These are phyloP conservation scores for Lycocerus yunnanus DNA, from an alignment of 2,888 invertebrate genomes.

Conservation along the genomic window DNA sequence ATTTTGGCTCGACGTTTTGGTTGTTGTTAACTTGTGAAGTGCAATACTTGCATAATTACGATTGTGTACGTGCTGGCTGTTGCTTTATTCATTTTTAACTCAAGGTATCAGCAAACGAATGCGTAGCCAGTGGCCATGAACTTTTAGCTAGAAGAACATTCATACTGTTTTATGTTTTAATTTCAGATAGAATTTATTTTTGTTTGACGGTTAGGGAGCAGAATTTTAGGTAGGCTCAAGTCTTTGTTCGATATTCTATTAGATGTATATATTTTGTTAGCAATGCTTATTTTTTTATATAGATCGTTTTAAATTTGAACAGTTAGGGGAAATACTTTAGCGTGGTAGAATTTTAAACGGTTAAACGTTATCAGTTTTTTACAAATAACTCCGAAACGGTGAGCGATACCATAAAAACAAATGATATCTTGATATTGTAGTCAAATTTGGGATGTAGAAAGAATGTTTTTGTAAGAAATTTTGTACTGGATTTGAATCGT, in stretches of 20 bases:
- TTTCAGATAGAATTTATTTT: conserved; percentile 15
- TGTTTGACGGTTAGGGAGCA: background rate
- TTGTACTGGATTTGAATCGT: background rate
- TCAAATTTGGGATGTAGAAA: too few relatives aligned
- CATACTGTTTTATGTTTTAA: conserved; percentile 22
- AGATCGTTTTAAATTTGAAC: background rate
- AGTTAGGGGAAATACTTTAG: background rate
- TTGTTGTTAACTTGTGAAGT: conserved; percentile 13
- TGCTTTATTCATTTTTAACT: conserved; percentile 22
- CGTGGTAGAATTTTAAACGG: too few relatives aligned
- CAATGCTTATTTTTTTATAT: background rate
- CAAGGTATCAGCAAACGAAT: conserved; percentile 17
- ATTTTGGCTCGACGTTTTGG: conserved; percentile 17
- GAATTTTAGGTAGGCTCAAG: background rate
- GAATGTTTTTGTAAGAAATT: background rate
- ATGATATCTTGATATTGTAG: too few relatives aligned
- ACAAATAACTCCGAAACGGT: background rate
- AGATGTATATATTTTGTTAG: conserved; percentile 5
- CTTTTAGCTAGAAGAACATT: conserved; percentile 39
- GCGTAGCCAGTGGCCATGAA: conserved; percentile 33
- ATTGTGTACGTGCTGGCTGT: conserved; percentile 16
- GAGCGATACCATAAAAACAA: background rate
- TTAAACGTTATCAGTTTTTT: background rate
- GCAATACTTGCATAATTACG: conserved; percentile 7
- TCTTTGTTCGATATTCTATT: background rate